Conservation (phyloP, 2,797 vertebrate species). For the Pseudochirops corinnae region DNA sequence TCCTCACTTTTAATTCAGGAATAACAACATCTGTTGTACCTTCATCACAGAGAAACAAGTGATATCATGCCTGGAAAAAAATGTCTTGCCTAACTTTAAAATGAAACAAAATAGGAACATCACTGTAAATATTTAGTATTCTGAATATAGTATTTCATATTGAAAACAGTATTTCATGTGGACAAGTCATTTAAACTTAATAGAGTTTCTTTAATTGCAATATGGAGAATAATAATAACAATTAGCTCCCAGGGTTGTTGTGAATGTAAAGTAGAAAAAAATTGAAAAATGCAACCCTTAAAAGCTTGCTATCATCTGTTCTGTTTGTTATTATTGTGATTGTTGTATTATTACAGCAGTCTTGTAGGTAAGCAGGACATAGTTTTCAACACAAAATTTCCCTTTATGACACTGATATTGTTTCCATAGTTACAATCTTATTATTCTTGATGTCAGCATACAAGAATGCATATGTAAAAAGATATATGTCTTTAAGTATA, state of each 20-base stretch:
- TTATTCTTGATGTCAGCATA: too few species aligned
- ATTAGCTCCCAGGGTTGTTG: neutral
- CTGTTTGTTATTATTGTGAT: neutral
- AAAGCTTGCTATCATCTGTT: neutral
- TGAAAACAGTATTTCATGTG: neutral
- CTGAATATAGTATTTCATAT: neutral
- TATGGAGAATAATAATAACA: too few species aligned
- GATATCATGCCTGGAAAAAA: neutral
- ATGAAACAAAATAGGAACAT: neutral
- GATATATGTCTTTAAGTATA: too few species aligned
- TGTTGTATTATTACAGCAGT: too few species aligned
- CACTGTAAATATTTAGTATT: neutral
- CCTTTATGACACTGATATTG: too few species aligned
- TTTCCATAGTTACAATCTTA: too few species aligned
- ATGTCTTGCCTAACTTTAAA: neutral
- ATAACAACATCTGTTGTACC: neutral
- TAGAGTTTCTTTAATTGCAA: too few species aligned
- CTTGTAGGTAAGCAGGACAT: too few species aligned
- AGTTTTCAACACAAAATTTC: too few species aligned
- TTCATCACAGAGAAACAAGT: neutral
- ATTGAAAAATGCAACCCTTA: neutral
- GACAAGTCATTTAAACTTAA: too few species aligned
- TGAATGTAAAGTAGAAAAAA: neutral
- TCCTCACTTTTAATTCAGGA: neutral
- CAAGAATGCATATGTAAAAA: too few species aligned